Evolutionary conservation across 2,888 invertebrate genomes (phyloP), one percentile per base, ranked within the genome.

Genomic region (Aquatica leii): DNA sequence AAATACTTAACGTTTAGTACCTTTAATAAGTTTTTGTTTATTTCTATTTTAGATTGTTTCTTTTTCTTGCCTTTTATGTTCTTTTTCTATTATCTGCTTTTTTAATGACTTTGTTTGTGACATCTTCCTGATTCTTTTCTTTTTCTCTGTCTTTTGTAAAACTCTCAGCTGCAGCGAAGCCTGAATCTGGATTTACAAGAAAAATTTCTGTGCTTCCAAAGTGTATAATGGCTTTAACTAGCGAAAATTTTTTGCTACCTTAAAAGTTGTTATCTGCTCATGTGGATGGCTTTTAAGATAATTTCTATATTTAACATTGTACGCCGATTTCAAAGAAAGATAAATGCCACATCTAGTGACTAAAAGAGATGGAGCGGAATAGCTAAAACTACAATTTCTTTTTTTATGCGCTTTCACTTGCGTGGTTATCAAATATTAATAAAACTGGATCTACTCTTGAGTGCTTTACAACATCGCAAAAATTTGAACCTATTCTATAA

Each of bases 271-370:
- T n/a, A 40, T 46, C 5, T 11, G 2, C 18, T 15, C 46, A 46
- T 46, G 46, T 17, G 46, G 1, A 46, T 46, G 9, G 4, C 15
- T 15, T 46, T 14, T 46, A 8, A 15, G 46, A 46, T 46, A 46
- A 46, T 46, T 46, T 15, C 46, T 5, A 46, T 14, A 46, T 46
- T 46, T 14, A 46, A 9, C 11, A 18, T 46, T 46, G 11, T 46
- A 46, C 18, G 15, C 46, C 2, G 15, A 46, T 46, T 46, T 46
- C 18, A 46, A 46, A 46, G 46, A 46, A 17, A 14, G 14, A 18
- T 46, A 46, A 46, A 15, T 17, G 46, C 46, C 11, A 46, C 46
- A 46, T 46, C 37, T 11, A 37, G 37, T 37, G 37, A 11, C 11
- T 37, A 11, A 37, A 37, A 11, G 11, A 9, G 4, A 31, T 31